These are phyloP conservation scores for Campoplex nolae DNA, from an alignment of 2,888 invertebrate genomes.

Conservation along the genomic window DNA sequence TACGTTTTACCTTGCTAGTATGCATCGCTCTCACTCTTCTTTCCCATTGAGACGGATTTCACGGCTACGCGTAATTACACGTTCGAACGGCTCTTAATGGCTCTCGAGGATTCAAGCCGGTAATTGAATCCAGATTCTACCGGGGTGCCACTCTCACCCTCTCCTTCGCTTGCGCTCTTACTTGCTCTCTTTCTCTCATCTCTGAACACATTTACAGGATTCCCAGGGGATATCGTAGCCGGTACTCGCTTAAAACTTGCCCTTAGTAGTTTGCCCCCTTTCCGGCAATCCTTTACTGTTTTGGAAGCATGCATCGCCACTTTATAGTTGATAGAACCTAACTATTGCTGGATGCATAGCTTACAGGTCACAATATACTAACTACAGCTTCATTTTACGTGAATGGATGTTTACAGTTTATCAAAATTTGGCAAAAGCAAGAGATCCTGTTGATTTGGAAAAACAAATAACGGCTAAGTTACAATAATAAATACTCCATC, in stretches of 20 bases:
- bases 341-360: too few relatives aligned
- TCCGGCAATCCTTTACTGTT: constrained; percentile 11
- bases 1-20: constrained; percentile 47
- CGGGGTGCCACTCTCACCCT: constrained; percentile 53
- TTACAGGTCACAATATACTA: not conserved
- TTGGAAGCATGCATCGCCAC: constrained; percentile 36
- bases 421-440: constrained; percentile 31
- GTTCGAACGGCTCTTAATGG: constrained; percentile 78
- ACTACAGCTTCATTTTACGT: constrained; percentile 25
- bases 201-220: constrained; percentile 67
- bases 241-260: constrained; percentile 59
- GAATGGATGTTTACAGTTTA: not conserved
- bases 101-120: constrained; percentile 73
- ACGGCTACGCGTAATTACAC: constrained; percentile 77
- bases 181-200: constrained; percentile 31
- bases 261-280: constrained; percentile 40
- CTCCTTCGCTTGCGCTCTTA: constrained; percentile 7
- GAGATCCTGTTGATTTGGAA: constrained; percentile 2
- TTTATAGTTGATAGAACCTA: constrained; percentile 44
- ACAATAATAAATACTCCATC: not conserved
- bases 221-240: constrained; percentile 66
- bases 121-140: constrained; percentile 78
- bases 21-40: constrained; percentile 50
- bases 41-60: constrained; percentile 71
- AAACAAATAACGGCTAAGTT: not conserved